Evolutionary conservation across 2,888 invertebrate species (phyloP), one percentile per base, ranked within the genome.

Genomic region (Leucophora obtusa): DNA sequence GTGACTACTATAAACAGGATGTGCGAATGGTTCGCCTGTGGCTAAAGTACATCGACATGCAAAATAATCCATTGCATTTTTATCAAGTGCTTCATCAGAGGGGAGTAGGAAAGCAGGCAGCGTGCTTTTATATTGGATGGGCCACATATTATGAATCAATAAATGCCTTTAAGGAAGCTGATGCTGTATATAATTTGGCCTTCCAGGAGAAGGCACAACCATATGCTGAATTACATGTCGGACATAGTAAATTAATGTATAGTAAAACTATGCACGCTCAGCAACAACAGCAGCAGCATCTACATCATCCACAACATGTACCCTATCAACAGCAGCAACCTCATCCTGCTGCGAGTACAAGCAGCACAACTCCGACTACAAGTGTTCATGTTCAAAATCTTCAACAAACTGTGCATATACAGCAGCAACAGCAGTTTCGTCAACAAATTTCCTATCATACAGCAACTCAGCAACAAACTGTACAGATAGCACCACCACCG

Each of bases 111-210:
- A 93, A 93, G 28, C 94, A 94, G 87, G 94, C 96, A 86, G 94
- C 97, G 2, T 94, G 94, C 81, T 95, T 98, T 88, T 98, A 97
- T 87, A 93, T 95, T 83, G 95, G 95, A 7, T 98, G 98, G 97
- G 96, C 98, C 0, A 95, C 94, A 86, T 95, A 95, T 86, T 94
- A 96, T 85, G 97, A 98, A 88, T 93, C 94, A 82, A 92, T 93
- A 15, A 95, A 95, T 78, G 96, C 97, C 89, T 94, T 93, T 84
- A 96, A 95, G 89, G 93, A 94, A 87, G 97, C 98, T 0, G 95
- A 97, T 90, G 93, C 94, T 84, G 94, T 98, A 43, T 96, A 95
- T 87, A 92, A 94, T 89, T 91, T 95, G 83, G 98, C 97, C 9
- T 92, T 96, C 75, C 92, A 93, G 82, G 93, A 93, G 75, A 92